Percentiles rank a stretch among this genome's conserved stretches.
phyloP scores from a whole-genome alignment of 1,140 invertebrate genomes.

The Plutomurus gul region DNA sequence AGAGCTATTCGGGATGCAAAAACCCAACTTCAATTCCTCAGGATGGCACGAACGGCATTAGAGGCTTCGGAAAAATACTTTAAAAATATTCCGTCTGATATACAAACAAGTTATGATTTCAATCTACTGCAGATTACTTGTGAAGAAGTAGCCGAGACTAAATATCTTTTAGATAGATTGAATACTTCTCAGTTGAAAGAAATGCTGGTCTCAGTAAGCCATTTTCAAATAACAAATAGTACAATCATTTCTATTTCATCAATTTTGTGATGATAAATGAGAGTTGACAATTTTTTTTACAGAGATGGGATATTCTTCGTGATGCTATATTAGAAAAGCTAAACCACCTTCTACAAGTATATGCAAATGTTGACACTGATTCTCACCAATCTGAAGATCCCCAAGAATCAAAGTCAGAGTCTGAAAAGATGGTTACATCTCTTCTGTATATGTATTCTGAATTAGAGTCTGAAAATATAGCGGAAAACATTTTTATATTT shows the following conservation, averaged over 20 bases:
- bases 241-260: neutral
- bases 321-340: conserved; percentile 31
- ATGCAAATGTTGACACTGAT: neutral
- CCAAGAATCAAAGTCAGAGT: neutral
- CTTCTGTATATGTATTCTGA: conserved; percentile 45
- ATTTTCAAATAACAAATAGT: neutral
- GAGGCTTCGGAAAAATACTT: conserved; percentile 45
- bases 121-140: conserved; percentile 31
- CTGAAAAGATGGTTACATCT: conserved; percentile 25
- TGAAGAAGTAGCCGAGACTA: conserved; percentile 44
- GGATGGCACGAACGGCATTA: conserved; percentile 30
- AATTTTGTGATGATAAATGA: neutral
- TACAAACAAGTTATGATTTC: conserved; percentile 37
- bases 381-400: too few species aligned
- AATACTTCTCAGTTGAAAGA: neutral
- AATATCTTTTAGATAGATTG: conserved; percentile 38
- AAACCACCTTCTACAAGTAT: conserved; percentile 4
- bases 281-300: neutral
- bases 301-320: conserved; percentile 31
- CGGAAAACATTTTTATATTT: conserved; percentile 44
- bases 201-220: neutral
- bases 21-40: conserved; percentile 42
- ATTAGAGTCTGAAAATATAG: conserved; percentile 36
- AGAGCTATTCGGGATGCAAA: conserved; percentile 29
- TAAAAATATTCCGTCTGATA: conserved; percentile 32